Conservation (phyloP, 2,888 invertebrate genomes). For the Allacma fusca region DNA sequence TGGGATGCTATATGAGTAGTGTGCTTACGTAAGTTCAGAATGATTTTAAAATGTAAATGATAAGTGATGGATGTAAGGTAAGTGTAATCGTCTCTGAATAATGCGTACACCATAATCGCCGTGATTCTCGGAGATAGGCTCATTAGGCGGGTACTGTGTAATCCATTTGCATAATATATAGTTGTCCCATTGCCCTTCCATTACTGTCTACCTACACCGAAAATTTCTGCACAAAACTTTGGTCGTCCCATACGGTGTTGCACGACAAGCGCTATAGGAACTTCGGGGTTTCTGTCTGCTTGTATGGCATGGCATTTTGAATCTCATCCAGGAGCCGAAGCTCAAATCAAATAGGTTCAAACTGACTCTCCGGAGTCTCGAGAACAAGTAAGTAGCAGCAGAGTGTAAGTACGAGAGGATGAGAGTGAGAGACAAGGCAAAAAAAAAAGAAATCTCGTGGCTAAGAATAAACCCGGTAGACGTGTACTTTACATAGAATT, state of each 20-base stretch:
- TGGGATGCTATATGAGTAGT: too few relatives aligned
- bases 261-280: too few relatives aligned
- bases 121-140: conserved; percentile 37
- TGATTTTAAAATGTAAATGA: conserved; percentile 30
- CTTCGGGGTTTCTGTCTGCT: conserved; percentile 3
- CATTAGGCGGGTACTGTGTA: conserved; percentile 38
- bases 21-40: neutral
- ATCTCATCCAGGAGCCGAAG: conserved; percentile 40
- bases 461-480: conserved; percentile 39
- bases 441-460: conserved; percentile 27
- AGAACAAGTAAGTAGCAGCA: neutral
- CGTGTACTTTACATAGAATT: conserved; percentile 33
- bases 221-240: neutral
- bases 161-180: conserved; percentile 42
- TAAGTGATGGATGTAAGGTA: conserved; percentile 33
- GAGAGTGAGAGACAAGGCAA: neutral
- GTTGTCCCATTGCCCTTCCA: conserved; percentile 31
- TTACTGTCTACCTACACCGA: conserved; percentile 37
- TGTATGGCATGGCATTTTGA: conserved; percentile 41
- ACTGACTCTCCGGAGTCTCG: conserved; percentile 23
- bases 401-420: neutral
- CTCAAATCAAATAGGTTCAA: conserved; percentile 39
- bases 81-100: conserved; percentile 33
- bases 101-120: conserved; percentile 37
- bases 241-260: neutral